These are phyloP conservation scores for Cataglyphis cursor DNA, from an alignment of 2,888 invertebrate species.

Conservation along the genomic window DNA sequence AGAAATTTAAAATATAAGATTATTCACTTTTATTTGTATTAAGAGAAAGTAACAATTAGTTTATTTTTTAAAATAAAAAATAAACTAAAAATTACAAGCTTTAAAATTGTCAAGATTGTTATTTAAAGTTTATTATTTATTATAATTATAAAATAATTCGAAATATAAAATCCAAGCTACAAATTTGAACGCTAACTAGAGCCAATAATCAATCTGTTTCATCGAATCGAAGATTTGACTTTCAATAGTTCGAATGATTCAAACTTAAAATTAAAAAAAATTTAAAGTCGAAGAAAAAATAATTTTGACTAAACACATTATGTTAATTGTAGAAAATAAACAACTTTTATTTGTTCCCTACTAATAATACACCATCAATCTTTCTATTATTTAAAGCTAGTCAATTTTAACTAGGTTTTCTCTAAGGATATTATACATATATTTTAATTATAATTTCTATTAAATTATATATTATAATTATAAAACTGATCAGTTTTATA, in stretches of 20 bases:
- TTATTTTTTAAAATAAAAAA: neutral
- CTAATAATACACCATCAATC: neutral
- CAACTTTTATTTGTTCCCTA: neutral
- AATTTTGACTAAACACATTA: neutral
- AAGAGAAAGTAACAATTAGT: neutral
- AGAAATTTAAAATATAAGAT: neutral
- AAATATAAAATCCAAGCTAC: neutral
- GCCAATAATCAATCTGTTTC: too few species aligned
- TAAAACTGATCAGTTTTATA: neutral
- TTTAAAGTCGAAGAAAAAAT: too few species aligned
- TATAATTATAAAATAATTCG: neutral
- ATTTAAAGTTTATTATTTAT: neutral
- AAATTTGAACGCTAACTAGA: neutral
- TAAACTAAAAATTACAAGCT: neutral
- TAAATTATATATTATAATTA: neutral
- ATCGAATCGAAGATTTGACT: too few species aligned
- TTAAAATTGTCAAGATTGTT: neutral
- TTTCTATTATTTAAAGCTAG: neutral
- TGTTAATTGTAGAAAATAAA: neutral
- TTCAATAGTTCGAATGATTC: too few species aligned
- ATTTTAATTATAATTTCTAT: neutral
- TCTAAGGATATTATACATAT: neutral
- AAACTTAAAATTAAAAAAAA: neutral
- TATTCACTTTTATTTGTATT: neutral
- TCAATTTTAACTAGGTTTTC: neutral